These are phyloP conservation scores for Petroica traversi DNA, from an alignment of 2,113 vertebrate species.

Conservation along the genomic window DNA sequence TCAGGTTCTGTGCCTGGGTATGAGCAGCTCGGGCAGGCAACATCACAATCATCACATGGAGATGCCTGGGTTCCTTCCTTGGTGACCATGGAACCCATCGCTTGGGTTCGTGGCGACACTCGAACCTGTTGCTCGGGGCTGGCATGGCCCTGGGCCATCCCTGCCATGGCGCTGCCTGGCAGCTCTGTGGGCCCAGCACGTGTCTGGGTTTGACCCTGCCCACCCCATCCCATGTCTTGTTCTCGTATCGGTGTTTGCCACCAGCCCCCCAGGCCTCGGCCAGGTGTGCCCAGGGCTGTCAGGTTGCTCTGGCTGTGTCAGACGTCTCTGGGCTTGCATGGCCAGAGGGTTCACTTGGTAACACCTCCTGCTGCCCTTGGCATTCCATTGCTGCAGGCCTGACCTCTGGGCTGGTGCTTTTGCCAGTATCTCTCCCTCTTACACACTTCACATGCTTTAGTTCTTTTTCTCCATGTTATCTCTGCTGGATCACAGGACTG, in stretches of 20 bases:
- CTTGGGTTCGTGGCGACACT: accelerated
- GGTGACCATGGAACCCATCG: accelerated
- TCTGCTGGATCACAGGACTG: neutral
- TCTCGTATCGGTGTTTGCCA: accelerated
- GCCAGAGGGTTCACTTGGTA: neutral
- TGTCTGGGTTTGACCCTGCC: neutral
- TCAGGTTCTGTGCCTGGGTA: accelerated
- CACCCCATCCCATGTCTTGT: no score
- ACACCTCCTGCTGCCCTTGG: neutral
- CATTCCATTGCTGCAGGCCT: neutral
- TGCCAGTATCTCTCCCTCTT: neutral
- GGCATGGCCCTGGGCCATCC: accelerated
- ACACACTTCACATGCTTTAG: neutral
- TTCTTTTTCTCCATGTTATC: neutral
- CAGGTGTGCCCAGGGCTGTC: neutral
- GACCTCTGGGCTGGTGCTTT: neutral
- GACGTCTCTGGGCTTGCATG: neutral
- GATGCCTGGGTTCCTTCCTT: neutral
- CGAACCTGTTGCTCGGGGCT: accelerated
- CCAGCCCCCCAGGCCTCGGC: neutral
- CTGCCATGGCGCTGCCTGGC: neutral
- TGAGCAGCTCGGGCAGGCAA: neutral
- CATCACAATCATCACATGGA: accelerated
- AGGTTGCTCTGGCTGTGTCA: neutral
- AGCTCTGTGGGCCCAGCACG: neutral